Evolutionary conservation across 2,888 invertebrate genomes (phyloP), one percentile per base, ranked within the genome.

Genomic region (Nymphalis urticae): DNA sequence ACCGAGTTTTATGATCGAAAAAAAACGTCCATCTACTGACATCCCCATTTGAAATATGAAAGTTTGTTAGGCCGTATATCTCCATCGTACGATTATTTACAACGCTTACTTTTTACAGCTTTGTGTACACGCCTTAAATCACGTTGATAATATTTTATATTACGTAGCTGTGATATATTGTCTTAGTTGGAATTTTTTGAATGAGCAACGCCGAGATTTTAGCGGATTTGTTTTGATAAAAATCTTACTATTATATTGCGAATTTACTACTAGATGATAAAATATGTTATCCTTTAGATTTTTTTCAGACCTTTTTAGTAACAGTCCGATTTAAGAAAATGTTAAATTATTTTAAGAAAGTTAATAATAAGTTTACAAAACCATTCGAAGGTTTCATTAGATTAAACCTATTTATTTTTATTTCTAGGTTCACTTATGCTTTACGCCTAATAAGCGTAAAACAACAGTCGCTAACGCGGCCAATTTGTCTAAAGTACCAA

Each of bases 21-120:
- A 72, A 70, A 69, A 67, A 61, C 61, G 63, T 68, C 68, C 63
- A 64, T 69, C 66, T 68, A 82, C 86, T 85, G 86, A 85, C 87
- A 83, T 79, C 80, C 82, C 85, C 83, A 80, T 88, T 88, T 91
- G 91, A 91, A 85, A 86, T 90, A 92, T 90, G 89, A 88, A 88
- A 87, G 86, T 85, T 42, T 86, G 84, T 87, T 86, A 86, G 85
- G 85, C 83, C 82, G 81, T 91, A 89, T 90, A 90, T 90, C 86
- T 88, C 85, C 80, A 85, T 84, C 82, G 81, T 75, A 75, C 73
- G 76, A 77, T 85, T 85, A 80, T 88, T 89, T 89, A 90, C 85
- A 83, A 83, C 80, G 84, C 83, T 82, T 85, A 84, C 89, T 85
- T 84, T 85, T 86, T 84, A 86, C 74, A 75, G 76, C 76, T 75